These are phyloP conservation scores for Apostichopus japonicus DNA, from an alignment of 35 echinoderm and acorn worm species.

Conservation along the genomic window DNA sequence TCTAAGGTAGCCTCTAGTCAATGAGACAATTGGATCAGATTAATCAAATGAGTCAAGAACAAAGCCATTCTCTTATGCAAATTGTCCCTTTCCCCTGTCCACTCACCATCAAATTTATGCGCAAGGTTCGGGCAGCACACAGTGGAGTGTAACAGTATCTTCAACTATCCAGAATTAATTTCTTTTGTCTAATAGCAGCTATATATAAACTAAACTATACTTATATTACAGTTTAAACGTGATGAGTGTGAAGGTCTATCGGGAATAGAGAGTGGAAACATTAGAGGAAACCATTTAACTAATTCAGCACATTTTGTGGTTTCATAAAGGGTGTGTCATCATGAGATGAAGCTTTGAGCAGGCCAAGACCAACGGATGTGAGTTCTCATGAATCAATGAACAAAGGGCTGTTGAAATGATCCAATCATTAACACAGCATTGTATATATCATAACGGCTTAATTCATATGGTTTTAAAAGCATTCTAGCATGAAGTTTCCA, in stretches of 20 bases:
- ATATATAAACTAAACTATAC: too few species aligned
- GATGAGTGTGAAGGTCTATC: not conserved
- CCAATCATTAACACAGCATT: not conserved
- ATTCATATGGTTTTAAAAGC: not conserved
- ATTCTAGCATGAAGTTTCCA: slow-evolving; percentile 1
- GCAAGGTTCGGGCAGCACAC: too few species aligned
- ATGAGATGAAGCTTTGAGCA: not conserved
- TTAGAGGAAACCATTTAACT: not conserved
- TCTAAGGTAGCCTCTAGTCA: not conserved
- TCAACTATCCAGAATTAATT: not conserved
- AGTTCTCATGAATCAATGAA: not conserved
- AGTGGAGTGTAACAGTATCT: not conserved
- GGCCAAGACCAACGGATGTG: not conserved
- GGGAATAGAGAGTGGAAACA: not conserved
- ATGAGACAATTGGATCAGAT: not conserved
- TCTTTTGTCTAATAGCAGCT: not conserved
- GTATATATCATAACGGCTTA: not conserved
- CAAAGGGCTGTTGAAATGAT: slow-evolving; percentile 5
- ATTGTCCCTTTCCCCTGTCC: not conserved
- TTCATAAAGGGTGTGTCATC: not conserved
- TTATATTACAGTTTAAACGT: too few species aligned
- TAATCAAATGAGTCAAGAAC: not conserved
- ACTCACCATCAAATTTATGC: not conserved
- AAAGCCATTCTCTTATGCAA: not conserved
- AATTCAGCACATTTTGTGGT: not conserved